Percentiles rank a stretch among this genome's conserved stretches.
These are phyloP conservation scores for Drosophila fungiperda DNA, from an alignment of 2,888 invertebrate genomes.

Conservation along the genomic window DNA sequence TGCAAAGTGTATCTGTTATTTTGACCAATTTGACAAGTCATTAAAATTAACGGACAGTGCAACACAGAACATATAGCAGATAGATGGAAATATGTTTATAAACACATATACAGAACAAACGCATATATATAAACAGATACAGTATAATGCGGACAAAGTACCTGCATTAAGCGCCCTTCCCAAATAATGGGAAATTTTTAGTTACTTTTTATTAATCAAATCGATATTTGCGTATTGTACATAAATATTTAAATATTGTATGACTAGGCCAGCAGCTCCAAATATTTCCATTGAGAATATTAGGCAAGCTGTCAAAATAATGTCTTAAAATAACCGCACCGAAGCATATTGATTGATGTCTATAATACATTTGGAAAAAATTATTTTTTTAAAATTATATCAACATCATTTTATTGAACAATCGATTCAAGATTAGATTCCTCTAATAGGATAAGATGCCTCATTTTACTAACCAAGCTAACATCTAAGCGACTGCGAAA, in stretches of 20 bases:
- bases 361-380: not conserved
- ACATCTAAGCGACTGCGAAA: not conserved
- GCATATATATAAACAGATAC: not conserved
- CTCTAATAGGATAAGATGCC: not conserved
- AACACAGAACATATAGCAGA: not conserved
- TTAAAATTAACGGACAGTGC: slow-evolving; percentile 25
- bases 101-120: not conserved
- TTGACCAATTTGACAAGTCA: slow-evolving; percentile 33
- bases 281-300: not conserved
- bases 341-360: not conserved
- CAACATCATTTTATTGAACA: not conserved
- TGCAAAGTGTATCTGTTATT: not conserved
- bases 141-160: not conserved
- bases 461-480: not conserved
- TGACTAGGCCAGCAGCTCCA: not conserved
- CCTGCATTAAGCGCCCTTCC: not conserved
- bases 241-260: not conserved
- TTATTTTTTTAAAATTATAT: not conserved
- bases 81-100: not conserved
- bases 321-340: not conserved
- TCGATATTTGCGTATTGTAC: slow-evolving; percentile 14
- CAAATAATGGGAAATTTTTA: not conserved
- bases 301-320: not conserved
- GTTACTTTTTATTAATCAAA: slow-evolving; percentile 10
- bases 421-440: not conserved